These are phyloP conservation scores for Syrphus vitripennis DNA, from an alignment of 2,888 invertebrate species.

Conservation along the genomic window DNA sequence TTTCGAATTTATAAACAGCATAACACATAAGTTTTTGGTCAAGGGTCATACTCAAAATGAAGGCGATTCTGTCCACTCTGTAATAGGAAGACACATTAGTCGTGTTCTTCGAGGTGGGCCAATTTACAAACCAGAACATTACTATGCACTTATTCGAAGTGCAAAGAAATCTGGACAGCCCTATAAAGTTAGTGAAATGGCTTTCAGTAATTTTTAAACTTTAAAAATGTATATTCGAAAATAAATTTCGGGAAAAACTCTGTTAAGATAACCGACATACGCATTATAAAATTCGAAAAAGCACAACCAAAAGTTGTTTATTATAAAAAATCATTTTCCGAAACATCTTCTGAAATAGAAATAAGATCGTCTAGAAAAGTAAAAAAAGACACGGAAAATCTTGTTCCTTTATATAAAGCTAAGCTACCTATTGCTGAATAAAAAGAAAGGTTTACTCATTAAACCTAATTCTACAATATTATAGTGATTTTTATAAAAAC, in stretches of 20 bases:
- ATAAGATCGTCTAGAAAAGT: no score
- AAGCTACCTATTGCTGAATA: no score
- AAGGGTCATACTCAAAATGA: constrained; percentile 77
- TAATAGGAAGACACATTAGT: no score
- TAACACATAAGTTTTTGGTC: constrained; percentile 76
- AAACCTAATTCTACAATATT: constrained; percentile 20
- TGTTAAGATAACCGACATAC: constrained; percentile 13
- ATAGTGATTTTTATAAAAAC: constrained; percentile 23
- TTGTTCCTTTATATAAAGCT: no score
- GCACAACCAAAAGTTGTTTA: neutral
- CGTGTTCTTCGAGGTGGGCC: no score
- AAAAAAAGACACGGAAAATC: no score
- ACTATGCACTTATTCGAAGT: constrained; percentile 57
- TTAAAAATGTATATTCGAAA: neutral
- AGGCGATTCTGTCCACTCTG: no score
- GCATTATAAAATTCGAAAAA: constrained; percentile 10
- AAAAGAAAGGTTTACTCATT: constrained; percentile 14
- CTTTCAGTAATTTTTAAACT: constrained; percentile 42
- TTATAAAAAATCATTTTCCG: constrained; percentile 7
- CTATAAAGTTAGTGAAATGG: constrained; percentile 59
- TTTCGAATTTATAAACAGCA: constrained; percentile 62
- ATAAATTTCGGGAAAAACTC: constrained; percentile 9
- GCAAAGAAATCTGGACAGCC: constrained; percentile 69
- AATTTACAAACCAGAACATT: constrained; percentile 73
- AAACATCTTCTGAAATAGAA: no score